A percentile compares a stretch with the other conserved stretches of the same genome.
Conservation (phyloP, 2,888 invertebrate genomes). For the Acanthoscelides obtectus region DNA sequence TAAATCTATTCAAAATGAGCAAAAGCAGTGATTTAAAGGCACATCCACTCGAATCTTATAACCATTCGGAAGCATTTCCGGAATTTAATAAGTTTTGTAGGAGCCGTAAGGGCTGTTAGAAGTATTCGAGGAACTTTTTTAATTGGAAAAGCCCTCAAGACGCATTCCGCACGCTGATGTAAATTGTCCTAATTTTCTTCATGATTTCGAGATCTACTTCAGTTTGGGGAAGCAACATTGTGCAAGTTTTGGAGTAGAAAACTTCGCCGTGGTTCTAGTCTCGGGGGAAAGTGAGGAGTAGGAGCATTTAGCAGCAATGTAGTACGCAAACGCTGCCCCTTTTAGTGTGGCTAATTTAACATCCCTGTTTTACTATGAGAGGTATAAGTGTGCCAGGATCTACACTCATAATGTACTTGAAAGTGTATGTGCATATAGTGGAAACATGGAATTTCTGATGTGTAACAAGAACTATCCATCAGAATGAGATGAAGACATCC, state of each 20-base stretch:
- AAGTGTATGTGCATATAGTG: too few relatives aligned
- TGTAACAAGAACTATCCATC: too few relatives aligned
- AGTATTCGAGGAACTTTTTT: not conserved
- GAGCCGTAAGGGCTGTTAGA: not conserved
- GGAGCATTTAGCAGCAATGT: not conserved
- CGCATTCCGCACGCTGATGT: not conserved
- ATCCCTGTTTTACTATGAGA: too few relatives aligned
- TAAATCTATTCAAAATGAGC: not conserved
- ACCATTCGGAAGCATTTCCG: not conserved
- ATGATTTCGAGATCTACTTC: not conserved
- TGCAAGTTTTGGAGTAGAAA: not conserved
- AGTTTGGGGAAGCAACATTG: not conserved
- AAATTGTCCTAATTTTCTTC: not conserved
- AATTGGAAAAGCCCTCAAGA: not conserved
- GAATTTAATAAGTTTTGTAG: not conserved
- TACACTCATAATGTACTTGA: too few relatives aligned
- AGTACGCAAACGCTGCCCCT: not conserved
- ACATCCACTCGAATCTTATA: not conserved
- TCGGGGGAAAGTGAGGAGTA: not conserved
- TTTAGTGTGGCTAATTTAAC: not conserved
- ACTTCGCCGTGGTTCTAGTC: not conserved
- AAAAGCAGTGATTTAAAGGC: not conserved
- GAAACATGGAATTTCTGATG: too few relatives aligned
- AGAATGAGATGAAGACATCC: too few relatives aligned
- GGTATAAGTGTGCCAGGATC: too few relatives aligned